Percentiles rank a stretch among this genome's conserved stretches.
These are phyloP conservation scores for Carcharodon carcharias DNA, from an alignment of 2,797 vertebrate genomes.

Conservation along the genomic window DNA sequence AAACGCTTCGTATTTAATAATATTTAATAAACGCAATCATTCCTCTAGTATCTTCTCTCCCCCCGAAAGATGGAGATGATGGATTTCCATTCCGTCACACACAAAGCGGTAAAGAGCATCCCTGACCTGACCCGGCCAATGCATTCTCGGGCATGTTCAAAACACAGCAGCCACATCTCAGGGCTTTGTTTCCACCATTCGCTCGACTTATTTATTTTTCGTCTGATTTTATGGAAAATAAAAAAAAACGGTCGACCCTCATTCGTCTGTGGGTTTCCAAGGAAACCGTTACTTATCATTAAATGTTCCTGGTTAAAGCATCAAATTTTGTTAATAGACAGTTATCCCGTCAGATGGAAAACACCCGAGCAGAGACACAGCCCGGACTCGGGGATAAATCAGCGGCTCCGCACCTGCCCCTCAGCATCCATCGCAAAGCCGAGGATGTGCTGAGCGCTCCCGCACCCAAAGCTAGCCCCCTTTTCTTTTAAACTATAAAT, in stretches of 20 bases:
- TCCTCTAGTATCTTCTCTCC: neutral
- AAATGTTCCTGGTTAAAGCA: neutral
- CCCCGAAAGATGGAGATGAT: neutral
- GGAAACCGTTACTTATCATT: neutral
- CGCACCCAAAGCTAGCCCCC: neutral
- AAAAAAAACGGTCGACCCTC: neutral
- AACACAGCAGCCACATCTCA: neutral
- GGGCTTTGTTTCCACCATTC: neutral
- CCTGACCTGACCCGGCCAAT: neutral
- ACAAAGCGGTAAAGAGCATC: neutral
- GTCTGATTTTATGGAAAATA: neutral
- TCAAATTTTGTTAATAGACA: neutral
- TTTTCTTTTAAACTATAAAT: neutral
- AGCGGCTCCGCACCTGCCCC: neutral
- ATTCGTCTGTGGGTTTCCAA: neutral
- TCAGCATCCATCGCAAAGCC: neutral
- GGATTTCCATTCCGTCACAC: neutral
- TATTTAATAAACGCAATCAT: neutral
- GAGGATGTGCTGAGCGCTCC: neutral
- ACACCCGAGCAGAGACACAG: neutral
- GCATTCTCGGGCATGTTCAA: neutral
- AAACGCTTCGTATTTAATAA: neutral
- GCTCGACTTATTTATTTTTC: neutral
- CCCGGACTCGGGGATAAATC: neutral
- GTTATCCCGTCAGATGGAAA: too few species aligned